A percentile compares a stretch with the other conserved stretches of the same genome.
phyloP scores from a whole-genome alignment of 2,113 vertebrate genomes.

The Baryphthengus martii region DNA sequence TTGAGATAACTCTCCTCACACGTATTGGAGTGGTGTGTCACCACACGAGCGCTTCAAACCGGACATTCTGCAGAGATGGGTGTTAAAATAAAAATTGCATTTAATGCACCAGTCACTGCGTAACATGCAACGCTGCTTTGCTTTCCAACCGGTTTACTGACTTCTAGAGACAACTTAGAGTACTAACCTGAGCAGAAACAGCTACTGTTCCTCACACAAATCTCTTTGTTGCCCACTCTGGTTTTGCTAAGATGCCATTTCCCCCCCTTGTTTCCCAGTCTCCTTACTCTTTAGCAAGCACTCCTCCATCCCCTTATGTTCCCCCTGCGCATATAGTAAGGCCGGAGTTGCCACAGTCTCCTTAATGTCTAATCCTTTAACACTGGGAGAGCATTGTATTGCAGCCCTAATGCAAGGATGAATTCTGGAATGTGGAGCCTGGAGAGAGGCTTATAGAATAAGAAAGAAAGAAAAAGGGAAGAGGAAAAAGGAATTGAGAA shows the following conservation, averaged over 20 bases:
- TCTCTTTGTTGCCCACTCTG: slow-evolving; percentile 1
- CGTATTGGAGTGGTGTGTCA: neutral
- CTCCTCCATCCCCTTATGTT: slow-evolving; percentile 58
- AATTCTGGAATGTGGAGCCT: slow-evolving; percentile 77
- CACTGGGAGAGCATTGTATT: slow-evolving; percentile 77
- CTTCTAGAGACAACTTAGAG: neutral
- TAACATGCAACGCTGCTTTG: neutral
- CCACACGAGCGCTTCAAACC: neutral
- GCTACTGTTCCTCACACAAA: neutral
- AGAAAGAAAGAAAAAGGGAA: slow-evolving; percentile 75
- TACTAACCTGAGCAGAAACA: neutral
- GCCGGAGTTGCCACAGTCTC: slow-evolving; percentile 74
- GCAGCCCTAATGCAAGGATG: slow-evolving; percentile 74
- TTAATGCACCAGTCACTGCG: neutral
- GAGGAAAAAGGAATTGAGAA: slow-evolving; percentile 76
- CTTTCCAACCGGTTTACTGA: neutral
- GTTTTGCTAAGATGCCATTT: slow-evolving; percentile 40
- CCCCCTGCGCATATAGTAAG: slow-evolving; percentile 53
- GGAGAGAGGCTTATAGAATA: slow-evolving; percentile 77
- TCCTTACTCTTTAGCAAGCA: neutral
- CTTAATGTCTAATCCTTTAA: slow-evolving; percentile 80
- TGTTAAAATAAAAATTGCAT: neutral
- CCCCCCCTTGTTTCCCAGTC: slow-evolving; percentile 13
- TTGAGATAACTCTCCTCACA: neutral
- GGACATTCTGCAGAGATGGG: neutral